Base-by-base conservation (phyloP, 2,797 vertebrate species). In the Tinamus major region DNA sequence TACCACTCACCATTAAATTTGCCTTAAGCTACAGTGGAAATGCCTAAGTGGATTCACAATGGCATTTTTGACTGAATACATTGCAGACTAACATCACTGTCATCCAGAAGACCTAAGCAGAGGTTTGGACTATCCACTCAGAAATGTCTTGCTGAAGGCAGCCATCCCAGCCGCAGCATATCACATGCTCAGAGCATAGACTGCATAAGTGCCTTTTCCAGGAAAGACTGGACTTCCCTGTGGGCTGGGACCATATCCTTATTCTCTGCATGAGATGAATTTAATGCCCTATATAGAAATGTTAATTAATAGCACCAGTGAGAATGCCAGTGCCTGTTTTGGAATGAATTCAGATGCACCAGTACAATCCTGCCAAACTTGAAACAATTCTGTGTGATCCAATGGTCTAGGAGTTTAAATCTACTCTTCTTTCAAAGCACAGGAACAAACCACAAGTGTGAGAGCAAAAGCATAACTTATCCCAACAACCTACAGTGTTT, bases 1-100 rank as follows among this genome's bases (percentile, higher is more conserved):
- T 85, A 75, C 44, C 77, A 87, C 69, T 56, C 26, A 0, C 61
- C 89, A 85, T 71, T 94, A 89, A 86, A 89, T 70, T 80, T 86
- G 49, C 83, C 70, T 82, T 10, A 1, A 92, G 62, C 31, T 62
- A 29, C 39, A 61, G 46, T 68, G 64, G 48, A 85, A 94, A 75
- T 65, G 78, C 26, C 19, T 79, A 85, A 94, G 29, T 87, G 80
- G 79, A 93, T 83, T 69, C 51, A 70, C 33, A 68, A 26, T 7
- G 23, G 79, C 26, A 75, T 68, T 67, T 69, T 69, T 65, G 11
- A 67, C 81, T 79, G 79, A 92, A 62, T 39, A 70, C 26, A 64
- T 37, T 81, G 16, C 49, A 56, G 56, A 88, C 68, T 49, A 91
- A 85, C 16, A 20, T 55, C 42, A 35, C 70, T 63, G 4, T 72